Evolutionary conservation across 2,113 vertebrate genomes (phyloP).

Genomic region (Podiceps cristatus): DNA sequence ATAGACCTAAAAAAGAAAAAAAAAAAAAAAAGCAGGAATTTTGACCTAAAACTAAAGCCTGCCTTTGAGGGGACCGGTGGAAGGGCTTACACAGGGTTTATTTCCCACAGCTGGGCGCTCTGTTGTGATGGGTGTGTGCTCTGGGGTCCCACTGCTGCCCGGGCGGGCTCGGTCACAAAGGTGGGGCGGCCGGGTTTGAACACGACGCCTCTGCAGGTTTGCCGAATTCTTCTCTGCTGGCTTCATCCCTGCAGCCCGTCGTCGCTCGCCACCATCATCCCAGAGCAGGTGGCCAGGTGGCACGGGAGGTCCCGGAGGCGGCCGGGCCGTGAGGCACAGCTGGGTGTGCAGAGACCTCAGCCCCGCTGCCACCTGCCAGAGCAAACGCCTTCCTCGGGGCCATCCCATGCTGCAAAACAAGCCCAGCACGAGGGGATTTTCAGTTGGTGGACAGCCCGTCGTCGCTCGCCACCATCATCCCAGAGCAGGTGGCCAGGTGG

Average conservation of each 20-base stretch:
- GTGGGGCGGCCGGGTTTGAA: accelerated
- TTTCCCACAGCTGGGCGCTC: background rate
- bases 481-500: background rate
- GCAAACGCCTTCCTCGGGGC: background rate
- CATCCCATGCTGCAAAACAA: accelerated
- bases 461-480: accelerated
- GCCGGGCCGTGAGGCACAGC: accelerated
- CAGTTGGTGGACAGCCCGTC: too few species aligned
- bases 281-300: background rate
- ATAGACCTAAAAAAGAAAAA: too few species aligned
- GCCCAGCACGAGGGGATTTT: accelerated
- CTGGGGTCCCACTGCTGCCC: accelerated
- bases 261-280: accelerated
- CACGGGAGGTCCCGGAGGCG: accelerated
- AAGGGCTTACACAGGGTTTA: accelerated
- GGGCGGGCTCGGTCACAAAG: accelerated
- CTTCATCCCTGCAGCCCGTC: background rate
- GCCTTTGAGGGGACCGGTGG: accelerated
- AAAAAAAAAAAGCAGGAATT: accelerated
- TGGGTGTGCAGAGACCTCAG: accelerated
- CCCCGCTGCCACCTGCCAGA: background rate
- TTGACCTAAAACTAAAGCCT: background rate
- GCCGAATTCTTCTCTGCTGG: background rate
- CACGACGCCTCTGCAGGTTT: accelerated
- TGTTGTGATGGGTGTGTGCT: background rate